phyloP scores from a whole-genome alignment of 2,113 vertebrate genomes.

The Microcebus jonahi region DNA sequence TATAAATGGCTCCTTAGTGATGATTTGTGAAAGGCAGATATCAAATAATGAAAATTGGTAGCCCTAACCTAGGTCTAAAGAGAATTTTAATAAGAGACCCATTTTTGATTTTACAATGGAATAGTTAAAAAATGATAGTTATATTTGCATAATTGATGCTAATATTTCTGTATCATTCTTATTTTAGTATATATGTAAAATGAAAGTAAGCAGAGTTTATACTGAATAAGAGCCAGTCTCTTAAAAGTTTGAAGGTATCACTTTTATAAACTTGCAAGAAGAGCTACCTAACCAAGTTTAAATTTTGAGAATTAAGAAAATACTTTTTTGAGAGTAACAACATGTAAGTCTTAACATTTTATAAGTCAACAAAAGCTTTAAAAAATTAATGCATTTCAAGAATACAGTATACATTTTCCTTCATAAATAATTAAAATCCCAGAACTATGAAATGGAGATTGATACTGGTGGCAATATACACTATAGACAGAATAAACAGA shows the following conservation, averaged over 20 bases:
- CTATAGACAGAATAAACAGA: background rate
- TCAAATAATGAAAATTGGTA: constrained; percentile 17
- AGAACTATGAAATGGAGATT: background rate
- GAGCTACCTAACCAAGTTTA: background rate
- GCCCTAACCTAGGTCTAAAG: background rate
- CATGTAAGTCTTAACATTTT: constrained; percentile 17
- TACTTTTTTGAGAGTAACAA: background rate
- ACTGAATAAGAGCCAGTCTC: background rate
- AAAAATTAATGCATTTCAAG: constrained; percentile 19
- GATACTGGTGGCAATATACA: background rate
- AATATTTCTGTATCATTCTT: background rate
- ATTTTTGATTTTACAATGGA: background rate
- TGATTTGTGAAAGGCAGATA: background rate
- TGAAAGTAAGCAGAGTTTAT: background rate
- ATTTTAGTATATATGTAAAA: background rate
- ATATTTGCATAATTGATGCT: background rate
- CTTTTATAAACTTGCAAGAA: background rate
- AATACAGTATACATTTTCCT: background rate
- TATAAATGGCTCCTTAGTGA: background rate
- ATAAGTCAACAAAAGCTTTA: background rate
- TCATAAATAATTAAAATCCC: background rate
- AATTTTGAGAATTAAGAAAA: constrained; percentile 28
- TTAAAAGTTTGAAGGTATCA: background rate
- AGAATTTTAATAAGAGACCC: background rate
- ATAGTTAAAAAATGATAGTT: background rate